A percentile compares a stretch with the other conserved stretches of the same genome.
phyloP scores from a whole-genome alignment of 1,140 invertebrate genomes.

The Drosophila ohnishii region DNA sequence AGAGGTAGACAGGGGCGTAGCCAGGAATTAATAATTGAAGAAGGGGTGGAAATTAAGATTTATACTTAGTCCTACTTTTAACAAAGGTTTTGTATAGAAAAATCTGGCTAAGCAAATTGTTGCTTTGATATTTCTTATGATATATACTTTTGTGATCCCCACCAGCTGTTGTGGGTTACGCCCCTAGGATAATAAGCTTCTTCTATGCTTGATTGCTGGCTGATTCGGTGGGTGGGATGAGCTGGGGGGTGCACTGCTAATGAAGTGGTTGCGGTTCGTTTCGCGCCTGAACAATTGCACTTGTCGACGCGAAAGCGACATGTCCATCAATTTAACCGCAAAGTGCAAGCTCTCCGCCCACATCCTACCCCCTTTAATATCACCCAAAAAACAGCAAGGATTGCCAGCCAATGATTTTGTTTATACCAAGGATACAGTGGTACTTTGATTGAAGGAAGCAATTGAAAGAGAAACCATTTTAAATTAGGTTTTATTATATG shows the following conservation, averaged over 20 bases:
- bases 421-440: conserved; percentile 3
- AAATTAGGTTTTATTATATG: background rate
- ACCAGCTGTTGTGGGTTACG: conserved; percentile 1
- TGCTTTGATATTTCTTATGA: background rate
- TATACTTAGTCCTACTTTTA: background rate
- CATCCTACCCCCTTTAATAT: background rate
- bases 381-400: background rate
- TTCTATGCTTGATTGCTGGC: conserved; percentile 5
- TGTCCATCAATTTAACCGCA: conserved; percentile 72
- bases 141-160: background rate
- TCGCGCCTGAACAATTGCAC: conserved; percentile 70
- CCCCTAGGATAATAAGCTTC: conserved; percentile 1
- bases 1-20: conserved; percentile 10
- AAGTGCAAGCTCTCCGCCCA: conserved; percentile 45
- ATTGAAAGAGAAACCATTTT: background rate
- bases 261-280: conserved; percentile 71
- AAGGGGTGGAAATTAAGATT: background rate
- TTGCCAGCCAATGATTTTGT: conserved; percentile 10
- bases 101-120: background rate
- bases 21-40: background rate
- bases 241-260: conserved; percentile 36
- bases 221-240: no score
- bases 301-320: conserved; percentile 68
- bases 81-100: background rate
- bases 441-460: background rate